Conservation (phyloP, 2,797 vertebrate species). For the Aldrovandia affinis region DNA sequence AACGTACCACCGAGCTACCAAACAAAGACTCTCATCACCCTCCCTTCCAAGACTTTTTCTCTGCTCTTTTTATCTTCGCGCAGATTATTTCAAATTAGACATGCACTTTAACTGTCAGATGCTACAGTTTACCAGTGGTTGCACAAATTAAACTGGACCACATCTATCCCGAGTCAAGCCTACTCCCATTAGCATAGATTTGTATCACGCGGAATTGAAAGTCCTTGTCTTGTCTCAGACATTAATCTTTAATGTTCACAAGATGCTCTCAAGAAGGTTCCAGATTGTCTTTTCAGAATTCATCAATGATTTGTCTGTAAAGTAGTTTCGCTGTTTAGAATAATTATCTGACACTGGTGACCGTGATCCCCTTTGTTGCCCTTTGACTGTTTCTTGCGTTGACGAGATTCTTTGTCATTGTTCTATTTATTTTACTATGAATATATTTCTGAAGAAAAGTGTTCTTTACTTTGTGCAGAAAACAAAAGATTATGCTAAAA, state of each 20-base stretch:
- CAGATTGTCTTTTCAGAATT: background rate
- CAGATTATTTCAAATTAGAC: constrained; percentile 13
- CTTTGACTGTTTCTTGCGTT: background rate
- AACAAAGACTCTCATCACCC: background rate
- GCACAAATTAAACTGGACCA: background rate
- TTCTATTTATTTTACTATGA: background rate
- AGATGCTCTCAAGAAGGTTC: background rate
- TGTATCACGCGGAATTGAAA: constrained; percentile 6
- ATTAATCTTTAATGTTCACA: constrained; percentile 4
- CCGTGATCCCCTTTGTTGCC: background rate
- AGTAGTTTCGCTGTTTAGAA: background rate
- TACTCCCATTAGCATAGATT: constrained; percentile 15
- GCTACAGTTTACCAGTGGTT: background rate
- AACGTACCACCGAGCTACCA: background rate
- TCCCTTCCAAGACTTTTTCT: background rate
- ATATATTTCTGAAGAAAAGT: background rate
- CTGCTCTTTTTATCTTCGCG: background rate
- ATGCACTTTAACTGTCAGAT: constrained; percentile 13
- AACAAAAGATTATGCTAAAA: background rate
- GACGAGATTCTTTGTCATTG: background rate
- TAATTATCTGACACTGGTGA: background rate
- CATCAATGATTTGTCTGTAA: background rate
- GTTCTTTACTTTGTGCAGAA: background rate
- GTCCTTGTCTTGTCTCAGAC: background rate
- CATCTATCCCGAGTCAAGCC: background rate